phyloP scores from a whole-genome alignment of 2,888 invertebrate species.

The Dione vanillae region DNA sequence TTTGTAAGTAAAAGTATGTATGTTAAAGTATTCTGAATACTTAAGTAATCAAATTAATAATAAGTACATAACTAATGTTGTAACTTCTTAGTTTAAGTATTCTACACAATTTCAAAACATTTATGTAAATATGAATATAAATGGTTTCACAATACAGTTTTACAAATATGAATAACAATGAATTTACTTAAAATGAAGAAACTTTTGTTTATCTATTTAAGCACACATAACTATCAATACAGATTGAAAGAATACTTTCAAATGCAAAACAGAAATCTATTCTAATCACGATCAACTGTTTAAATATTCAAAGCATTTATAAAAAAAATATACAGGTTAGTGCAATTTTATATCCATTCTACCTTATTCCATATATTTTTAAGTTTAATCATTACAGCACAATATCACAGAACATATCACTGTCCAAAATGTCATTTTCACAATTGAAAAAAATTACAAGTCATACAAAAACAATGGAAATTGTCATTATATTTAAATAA shows the following conservation, averaged over 20 bases:
- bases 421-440: conserved; percentile 56
- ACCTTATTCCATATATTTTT: conserved; percentile 68
- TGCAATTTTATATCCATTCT: conserved; percentile 38
- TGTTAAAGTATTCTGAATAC: no score
- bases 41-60: no score
- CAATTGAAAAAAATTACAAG: conserved; percentile 50
- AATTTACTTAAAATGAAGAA: not conserved
- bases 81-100: not conserved
- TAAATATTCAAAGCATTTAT: conserved; percentile 17
- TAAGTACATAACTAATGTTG: no score
- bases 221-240: not conserved
- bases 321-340: conserved; percentile 27
- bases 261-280: conserved; percentile 15
- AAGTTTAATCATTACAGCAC: conserved; percentile 67
- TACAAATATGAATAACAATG: not conserved
- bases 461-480: conserved; percentile 43
- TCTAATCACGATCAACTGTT: conserved; percentile 3
- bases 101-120: not conserved
- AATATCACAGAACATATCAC: conserved; percentile 48
- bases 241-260: conserved; percentile 19
- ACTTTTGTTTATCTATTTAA: conserved; percentile 15
- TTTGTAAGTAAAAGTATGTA: no score
- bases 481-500: conserved; percentile 35
- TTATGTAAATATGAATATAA: not conserved
- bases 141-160: not conserved